These are phyloP conservation scores for Centruroides sculpturatus DNA, from an alignment of 1,140 invertebrate genomes.

Conservation along the genomic window DNA sequence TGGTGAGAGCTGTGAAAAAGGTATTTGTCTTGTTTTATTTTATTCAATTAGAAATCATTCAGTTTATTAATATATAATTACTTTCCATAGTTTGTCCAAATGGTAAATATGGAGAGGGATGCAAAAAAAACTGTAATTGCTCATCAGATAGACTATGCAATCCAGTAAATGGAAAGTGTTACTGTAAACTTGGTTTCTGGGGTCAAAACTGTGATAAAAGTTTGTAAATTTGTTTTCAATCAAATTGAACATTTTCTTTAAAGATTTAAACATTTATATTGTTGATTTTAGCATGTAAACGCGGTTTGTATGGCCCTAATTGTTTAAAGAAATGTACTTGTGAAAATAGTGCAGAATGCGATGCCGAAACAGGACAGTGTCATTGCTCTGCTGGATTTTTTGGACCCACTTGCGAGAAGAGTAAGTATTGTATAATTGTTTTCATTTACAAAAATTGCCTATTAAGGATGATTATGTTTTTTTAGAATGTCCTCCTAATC, in stretches of 20 bases:
- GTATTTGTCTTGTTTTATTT: slow-evolving; percentile 18
- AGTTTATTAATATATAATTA: not conserved
- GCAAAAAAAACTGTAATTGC: slow-evolving; percentile 14
- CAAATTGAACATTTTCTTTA: not conserved
- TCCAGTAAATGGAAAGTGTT: slow-evolving; percentile 54
- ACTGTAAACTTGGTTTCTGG: slow-evolving; percentile 40
- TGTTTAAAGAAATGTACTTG: slow-evolving; percentile 38
- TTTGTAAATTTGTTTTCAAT: not conserved
- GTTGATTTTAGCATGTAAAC: slow-evolving; percentile 40
- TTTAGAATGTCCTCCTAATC: not conserved
- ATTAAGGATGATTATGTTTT: not conserved
- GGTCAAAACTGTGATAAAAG: slow-evolving; percentile 9
- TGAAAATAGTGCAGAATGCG: slow-evolving; percentile 14
- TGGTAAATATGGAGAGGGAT: slow-evolving; percentile 14
- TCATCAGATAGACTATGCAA: slow-evolving; percentile 35
- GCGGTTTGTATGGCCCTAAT: slow-evolving; percentile 53
- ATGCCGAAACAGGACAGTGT: slow-evolving; percentile 27
- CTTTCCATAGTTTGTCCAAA: slow-evolving; percentile 10
- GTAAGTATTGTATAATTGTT: slow-evolving; percentile 20
- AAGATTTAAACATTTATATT: not conserved
- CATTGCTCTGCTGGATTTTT: slow-evolving; percentile 25
- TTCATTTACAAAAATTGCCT: not conserved
- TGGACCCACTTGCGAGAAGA: slow-evolving; percentile 25
- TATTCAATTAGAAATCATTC: not conserved
- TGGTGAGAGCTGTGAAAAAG: slow-evolving; percentile 56